Percentiles rank a stretch among this genome's conserved stretches.
These are phyloP conservation scores for Artemia sinica DNA, from an alignment of 2,888 invertebrate species.

Conservation along the genomic window DNA sequence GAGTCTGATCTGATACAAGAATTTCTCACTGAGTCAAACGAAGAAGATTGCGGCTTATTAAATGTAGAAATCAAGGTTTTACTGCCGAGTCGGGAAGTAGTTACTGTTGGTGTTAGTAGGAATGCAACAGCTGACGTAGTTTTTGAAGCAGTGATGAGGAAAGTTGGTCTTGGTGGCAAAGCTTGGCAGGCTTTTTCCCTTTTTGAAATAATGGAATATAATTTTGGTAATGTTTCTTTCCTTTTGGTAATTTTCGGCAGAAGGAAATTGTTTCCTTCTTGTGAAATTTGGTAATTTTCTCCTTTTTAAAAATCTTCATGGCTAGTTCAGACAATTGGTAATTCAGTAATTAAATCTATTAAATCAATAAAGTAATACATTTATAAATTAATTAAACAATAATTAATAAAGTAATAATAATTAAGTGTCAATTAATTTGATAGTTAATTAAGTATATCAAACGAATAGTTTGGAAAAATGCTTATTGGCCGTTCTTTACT, in stretches of 20 bases:
- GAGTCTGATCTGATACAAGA: constrained; percentile 94
- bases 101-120: constrained; percentile 69
- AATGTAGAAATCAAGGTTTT: constrained; percentile 50
- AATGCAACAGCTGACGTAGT: constrained; percentile 79
- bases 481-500: too few relatives aligned
- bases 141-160: constrained; percentile 65
- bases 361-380: neutral
- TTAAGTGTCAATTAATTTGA: too few relatives aligned
- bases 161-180: constrained; percentile 59
- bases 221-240: constrained; percentile 55
- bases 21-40: constrained; percentile 81
- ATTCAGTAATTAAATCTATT: neutral
- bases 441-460: too few relatives aligned
- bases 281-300: constrained; percentile 31
- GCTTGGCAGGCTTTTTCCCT: constrained; percentile 80
- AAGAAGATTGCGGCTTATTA: constrained; percentile 41
- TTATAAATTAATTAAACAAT: too few relatives aligned
- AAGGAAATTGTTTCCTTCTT: constrained; percentile 91
- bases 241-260: constrained; percentile 79
- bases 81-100: constrained; percentile 75
- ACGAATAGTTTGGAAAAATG: too few relatives aligned
- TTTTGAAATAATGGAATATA: constrained; percentile 91
- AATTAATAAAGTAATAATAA: too few relatives aligned
- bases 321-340: too few relatives aligned
- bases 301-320: too few relatives aligned